Percentiles rank a stretch among this genome's conserved stretches.
Evolutionary conservation across 2,113 vertebrate species (phyloP).

Genomic region (Chaenocephalus aceratus): DNA sequence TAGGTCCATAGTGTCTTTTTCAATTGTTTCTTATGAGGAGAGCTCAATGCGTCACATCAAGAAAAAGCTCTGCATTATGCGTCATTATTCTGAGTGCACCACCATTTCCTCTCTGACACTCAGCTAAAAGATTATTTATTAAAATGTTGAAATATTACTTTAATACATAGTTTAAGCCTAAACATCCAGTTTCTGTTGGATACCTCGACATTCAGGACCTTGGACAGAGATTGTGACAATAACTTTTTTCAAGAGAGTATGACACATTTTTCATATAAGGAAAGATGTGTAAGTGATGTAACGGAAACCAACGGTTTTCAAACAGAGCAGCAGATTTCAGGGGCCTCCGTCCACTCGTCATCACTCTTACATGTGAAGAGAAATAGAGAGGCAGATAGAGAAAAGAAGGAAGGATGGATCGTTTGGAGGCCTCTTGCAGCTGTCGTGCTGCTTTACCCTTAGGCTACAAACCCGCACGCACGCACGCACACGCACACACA

Average conservation of each 20-base stretch:
- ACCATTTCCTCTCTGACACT: too few species aligned
- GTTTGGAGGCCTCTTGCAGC: slow-evolving; percentile 68
- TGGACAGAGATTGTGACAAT: slow-evolving; percentile 24
- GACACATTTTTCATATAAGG: not conserved
- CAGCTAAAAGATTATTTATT: not conserved
- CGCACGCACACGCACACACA: slow-evolving; percentile 34
- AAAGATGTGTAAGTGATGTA: not conserved
- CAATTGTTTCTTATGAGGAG: too few species aligned
- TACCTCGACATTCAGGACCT: slow-evolving; percentile 8
- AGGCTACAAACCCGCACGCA: slow-evolving; percentile 47
- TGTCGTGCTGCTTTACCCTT: slow-evolving; percentile 65
- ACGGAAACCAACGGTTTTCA: slow-evolving; percentile 1
- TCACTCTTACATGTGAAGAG: not conserved
- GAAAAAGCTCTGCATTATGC: too few species aligned
- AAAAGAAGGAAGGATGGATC: slow-evolving; percentile 29
- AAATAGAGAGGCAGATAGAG: slow-evolving; percentile 1
- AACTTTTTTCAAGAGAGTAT: not conserved
- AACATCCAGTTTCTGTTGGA: not conserved
- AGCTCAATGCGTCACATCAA: too few species aligned
- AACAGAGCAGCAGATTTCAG: not conserved
- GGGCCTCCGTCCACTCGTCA: not conserved
- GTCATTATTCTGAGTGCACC: too few species aligned
- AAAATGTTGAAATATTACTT: not conserved
- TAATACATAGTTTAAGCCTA: not conserved
- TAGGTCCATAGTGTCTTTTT: not conserved